A percentile compares a stretch with the other conserved stretches of the same genome.
phyloP scores from a whole-genome alignment of 2,113 vertebrate species.

The Typhlomys cinereus region DNA sequence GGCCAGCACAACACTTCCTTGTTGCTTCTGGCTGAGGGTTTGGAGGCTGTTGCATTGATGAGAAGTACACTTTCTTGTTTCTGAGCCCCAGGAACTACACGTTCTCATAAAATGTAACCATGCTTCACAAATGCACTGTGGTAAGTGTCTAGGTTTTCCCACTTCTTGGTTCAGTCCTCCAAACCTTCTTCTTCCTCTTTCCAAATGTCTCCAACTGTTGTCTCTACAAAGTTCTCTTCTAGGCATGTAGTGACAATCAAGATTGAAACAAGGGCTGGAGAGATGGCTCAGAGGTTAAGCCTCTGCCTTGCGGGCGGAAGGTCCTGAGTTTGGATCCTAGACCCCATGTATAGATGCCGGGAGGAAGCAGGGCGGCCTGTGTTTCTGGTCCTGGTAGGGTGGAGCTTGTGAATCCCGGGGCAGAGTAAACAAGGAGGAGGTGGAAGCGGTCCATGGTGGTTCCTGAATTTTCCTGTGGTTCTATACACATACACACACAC shows the following conservation, averaged over 20 bases:
- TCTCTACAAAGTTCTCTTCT: slow-evolving; percentile 61
- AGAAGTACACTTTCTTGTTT: not conserved
- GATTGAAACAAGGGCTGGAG: not conserved
- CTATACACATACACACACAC: too few relatives aligned
- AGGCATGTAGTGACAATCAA: not conserved
- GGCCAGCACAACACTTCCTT: slow-evolving; percentile 13
- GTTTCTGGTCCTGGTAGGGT: too few relatives aligned
- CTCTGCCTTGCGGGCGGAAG: too few relatives aligned
- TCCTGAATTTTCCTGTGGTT: too few relatives aligned
- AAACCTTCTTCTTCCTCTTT: not conserved
- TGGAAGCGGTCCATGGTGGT: too few relatives aligned
- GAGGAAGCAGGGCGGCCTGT: too few relatives aligned
- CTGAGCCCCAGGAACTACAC: not conserved
- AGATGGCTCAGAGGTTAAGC: too few relatives aligned
- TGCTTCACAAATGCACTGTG: not conserved
- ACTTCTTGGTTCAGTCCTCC: not conserved
- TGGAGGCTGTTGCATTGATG: not conserved
- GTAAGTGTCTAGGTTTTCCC: slow-evolving; percentile 56
- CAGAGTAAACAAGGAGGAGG: too few relatives aligned
- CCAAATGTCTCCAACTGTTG: not conserved
- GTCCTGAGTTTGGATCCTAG: too few relatives aligned
- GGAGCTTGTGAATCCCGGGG: too few relatives aligned
- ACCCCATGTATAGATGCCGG: too few relatives aligned
- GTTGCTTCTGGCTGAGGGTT: slow-evolving; percentile 10
- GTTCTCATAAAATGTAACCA: slow-evolving; percentile 19